Evolutionary conservation across 2,888 invertebrate genomes (phyloP).

Genomic region (Fragum whitleyi): DNA sequence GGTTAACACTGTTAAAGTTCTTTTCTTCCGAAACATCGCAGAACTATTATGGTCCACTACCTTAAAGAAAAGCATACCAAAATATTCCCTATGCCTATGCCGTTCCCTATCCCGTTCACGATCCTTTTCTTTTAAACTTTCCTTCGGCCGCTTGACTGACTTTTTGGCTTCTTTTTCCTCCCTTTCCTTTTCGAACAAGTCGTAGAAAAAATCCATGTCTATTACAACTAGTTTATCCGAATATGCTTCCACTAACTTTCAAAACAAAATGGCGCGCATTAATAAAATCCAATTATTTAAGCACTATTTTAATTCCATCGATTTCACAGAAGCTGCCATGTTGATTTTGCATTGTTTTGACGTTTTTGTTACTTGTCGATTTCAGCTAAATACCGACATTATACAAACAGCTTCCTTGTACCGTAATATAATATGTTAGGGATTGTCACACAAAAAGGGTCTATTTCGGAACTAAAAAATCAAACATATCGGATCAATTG

Average conservation of each 20-base stretch:
- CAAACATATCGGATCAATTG: no score
- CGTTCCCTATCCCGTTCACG: conserved; percentile 24
- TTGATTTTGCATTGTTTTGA: neutral
- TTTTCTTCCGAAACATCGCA: no score
- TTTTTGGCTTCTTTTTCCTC: conserved; percentile 62
- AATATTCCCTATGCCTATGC: conserved; percentile 48
- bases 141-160: conserved; percentile 48
- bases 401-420: neutral
- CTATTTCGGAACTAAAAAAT: no score
- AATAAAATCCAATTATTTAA: neutral
- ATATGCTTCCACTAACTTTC: neutral
- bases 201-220: conserved; percentile 76
- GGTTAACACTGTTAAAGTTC: no score
- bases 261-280: neutral
- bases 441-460: no score
- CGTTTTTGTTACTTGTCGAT: neutral
- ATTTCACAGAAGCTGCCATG: neutral
- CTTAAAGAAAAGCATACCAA: conserved; percentile 54
- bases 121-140: conserved; percentile 24
- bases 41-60: no score
- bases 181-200: conserved; percentile 72
- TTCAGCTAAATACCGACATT: neutral
- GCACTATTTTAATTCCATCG: neutral
- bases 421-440: neutral
- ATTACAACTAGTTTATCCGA: neutral